Percentiles rank a stretch among this genome's conserved stretches.
Evolutionary conservation across 2,113 vertebrate species (phyloP).

Genomic region (Capreolus pygargus): DNA sequence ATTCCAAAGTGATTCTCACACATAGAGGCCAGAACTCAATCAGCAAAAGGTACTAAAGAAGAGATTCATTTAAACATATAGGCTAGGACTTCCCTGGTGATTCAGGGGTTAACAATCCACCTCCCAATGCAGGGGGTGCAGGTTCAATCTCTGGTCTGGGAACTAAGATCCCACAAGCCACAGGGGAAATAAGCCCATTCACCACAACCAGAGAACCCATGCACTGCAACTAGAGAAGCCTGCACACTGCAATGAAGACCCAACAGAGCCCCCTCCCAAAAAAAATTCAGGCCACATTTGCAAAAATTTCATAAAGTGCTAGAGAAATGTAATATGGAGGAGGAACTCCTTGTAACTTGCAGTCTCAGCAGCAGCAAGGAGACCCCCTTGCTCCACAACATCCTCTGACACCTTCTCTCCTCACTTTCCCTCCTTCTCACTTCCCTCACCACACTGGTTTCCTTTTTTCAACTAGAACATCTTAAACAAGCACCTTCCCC

Average conservation of each 20-base stretch:
- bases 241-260: neutral
- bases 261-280: neutral
- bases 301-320: neutral
- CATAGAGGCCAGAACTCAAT: neutral
- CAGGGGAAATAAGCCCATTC: rapidly evolving
- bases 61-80: neutral
- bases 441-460: neutral
- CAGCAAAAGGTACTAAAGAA: neutral
- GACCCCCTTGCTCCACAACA: neutral
- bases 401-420: neutral
- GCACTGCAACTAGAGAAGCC: neutral
- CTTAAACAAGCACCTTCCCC: neutral
- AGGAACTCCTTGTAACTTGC: neutral
- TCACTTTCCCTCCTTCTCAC: neutral
- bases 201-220: neutral
- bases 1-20: neutral
- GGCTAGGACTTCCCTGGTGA: neutral
- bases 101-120: neutral
- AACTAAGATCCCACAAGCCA: neutral
- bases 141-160: neutral
- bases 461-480: neutral
- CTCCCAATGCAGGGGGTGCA: neutral
- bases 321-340: neutral
- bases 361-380: neutral
- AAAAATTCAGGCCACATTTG: neutral